phyloP scores from a whole-genome alignment of 2,888 invertebrate species.

The Papilio elwesi region DNA sequence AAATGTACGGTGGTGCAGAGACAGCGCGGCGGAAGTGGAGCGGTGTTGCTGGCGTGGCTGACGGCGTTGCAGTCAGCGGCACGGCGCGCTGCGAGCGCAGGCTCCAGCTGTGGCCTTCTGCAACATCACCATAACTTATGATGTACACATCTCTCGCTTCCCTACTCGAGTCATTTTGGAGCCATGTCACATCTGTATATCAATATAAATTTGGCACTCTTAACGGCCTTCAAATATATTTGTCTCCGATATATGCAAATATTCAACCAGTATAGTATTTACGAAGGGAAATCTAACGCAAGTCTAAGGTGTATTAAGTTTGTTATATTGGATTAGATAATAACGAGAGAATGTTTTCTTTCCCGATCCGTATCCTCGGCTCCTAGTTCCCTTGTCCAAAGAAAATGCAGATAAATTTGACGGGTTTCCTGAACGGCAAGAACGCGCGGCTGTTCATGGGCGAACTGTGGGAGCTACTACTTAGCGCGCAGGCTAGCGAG shows the following conservation, averaged over 20 bases:
- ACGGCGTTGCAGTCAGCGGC: slow-evolving; percentile 45
- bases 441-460: slow-evolving; percentile 99
- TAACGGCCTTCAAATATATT: slow-evolving; percentile 62
- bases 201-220: slow-evolving; percentile 56
- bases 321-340: slow-evolving; percentile 50
- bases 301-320: slow-evolving; percentile 53
- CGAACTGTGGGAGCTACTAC: slow-evolving; percentile 97
- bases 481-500: slow-evolving; percentile 97
- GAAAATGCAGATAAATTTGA: slow-evolving; percentile 99
- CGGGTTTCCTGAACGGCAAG: slow-evolving; percentile 98
- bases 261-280: slow-evolving; percentile 8
- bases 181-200: slow-evolving; percentile 44
- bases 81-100: background rate
- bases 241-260: slow-evolving; percentile 40
- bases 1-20: slow-evolving; percentile 43
- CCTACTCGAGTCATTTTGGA: slow-evolving; percentile 76
- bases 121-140: slow-evolving; percentile 53
- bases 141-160: slow-evolving; percentile 68
- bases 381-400: slow-evolving; percentile 97
- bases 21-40: slow-evolving; percentile 28
- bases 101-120: slow-evolving; percentile 16
- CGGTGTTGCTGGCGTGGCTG: slow-evolving; percentile 45
- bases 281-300: slow-evolving; percentile 22
- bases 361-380: slow-evolving; percentile 72
- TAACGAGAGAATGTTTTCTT: slow-evolving; percentile 68